Percentiles rank a stretch among this genome's conserved stretches.
Evolutionary conservation across 92 coral and sea anemone species (phyloP).

Genomic region (Parazoanthus atlanticus): DNA sequence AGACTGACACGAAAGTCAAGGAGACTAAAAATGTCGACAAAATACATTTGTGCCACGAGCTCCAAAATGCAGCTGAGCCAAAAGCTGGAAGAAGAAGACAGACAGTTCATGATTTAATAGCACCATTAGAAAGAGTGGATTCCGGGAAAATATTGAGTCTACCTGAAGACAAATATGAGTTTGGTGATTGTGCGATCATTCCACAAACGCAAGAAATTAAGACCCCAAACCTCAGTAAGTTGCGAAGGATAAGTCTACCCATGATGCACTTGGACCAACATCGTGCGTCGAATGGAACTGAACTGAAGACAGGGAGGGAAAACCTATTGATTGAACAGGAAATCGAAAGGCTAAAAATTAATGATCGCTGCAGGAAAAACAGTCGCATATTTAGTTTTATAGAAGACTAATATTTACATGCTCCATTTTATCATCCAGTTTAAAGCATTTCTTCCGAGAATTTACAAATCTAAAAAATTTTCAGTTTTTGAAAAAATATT

Average conservation of each 20-base stretch:
- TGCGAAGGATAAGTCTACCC: not conserved
- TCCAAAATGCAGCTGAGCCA: not conserved
- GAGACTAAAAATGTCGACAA: not conserved
- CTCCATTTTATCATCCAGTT: not conserved
- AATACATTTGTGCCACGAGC: not conserved
- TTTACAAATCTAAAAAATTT: not conserved
- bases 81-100: not conserved
- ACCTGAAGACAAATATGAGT: not conserved
- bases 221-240: not conserved
- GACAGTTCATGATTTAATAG: not conserved
- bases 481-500: no score
- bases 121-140: not conserved
- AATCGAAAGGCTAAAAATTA: not conserved
- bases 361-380: not conserved
- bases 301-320: not conserved
- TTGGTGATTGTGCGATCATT: not conserved
- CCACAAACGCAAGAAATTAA: not conserved
- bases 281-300: no score
- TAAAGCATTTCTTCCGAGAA: not conserved
- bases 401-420: not conserved
- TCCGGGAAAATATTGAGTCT: not conserved
- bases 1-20: not conserved
- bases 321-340: not conserved
- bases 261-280: not conserved
- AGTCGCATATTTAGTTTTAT: not conserved